Percentiles rank a stretch among this genome's conserved stretches.
Conservation (phyloP, 2,888 invertebrate genomes). For the Nomada flava region DNA sequence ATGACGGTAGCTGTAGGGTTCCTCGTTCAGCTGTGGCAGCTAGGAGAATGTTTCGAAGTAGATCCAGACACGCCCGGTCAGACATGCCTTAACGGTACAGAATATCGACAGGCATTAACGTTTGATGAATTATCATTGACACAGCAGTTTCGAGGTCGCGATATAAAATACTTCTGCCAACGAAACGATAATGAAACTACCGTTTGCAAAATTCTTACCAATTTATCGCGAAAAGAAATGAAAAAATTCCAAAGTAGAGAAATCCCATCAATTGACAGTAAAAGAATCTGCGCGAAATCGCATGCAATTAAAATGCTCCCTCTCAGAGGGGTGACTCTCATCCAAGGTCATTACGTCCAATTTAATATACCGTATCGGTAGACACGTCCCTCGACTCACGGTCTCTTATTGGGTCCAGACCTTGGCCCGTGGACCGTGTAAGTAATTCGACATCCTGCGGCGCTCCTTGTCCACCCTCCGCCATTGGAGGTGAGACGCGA, state of each 20-base stretch:
- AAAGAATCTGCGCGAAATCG: not conserved
- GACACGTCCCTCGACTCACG: constrained; percentile 37
- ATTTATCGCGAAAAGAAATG: not conserved
- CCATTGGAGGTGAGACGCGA: not conserved
- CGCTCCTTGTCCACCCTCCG: constrained; percentile 42
- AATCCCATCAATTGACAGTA: not conserved
- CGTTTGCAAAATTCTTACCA: not conserved
- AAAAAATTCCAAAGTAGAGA: not conserved
- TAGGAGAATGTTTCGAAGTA: too few species aligned
- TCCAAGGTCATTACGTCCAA: constrained; percentile 54
- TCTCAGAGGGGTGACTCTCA: not conserved
- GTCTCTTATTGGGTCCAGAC: constrained; percentile 58
- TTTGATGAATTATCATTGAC: too few species aligned
- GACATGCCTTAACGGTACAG: too few species aligned
- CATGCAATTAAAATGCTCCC: constrained; percentile 26
- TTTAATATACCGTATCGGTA: constrained; percentile 59
- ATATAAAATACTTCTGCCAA: too few species aligned
- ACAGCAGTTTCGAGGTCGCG: too few species aligned
- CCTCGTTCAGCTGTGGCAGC: too few species aligned
- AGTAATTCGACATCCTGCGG: constrained; percentile 63
- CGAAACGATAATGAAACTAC: not conserved
- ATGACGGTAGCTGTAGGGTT: too few species aligned
- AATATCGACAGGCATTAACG: too few species aligned
- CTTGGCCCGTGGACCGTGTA: constrained; percentile 44
- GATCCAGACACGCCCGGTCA: too few species aligned